These are phyloP conservation scores for Aricia agestis DNA, from an alignment of 1,140 invertebrate species.

Conservation along the genomic window DNA sequence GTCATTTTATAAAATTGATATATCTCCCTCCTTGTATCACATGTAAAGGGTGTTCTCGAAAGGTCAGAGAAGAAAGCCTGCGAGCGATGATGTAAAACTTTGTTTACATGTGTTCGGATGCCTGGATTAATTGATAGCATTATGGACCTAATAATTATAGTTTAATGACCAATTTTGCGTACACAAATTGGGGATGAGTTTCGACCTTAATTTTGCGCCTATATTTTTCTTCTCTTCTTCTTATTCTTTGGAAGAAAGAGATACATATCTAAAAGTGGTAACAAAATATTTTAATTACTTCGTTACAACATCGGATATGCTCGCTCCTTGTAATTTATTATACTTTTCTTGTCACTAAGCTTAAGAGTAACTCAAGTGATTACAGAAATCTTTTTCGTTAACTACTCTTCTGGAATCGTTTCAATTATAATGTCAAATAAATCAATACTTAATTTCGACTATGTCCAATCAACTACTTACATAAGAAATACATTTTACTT, in stretches of 20 bases:
- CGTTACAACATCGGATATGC: constrained; percentile 28
- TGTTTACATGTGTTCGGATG: constrained; percentile 37
- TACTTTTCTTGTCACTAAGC: background rate
- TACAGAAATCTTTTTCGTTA: constrained; percentile 19
- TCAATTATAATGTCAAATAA: constrained; percentile 28
- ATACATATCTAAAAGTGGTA: constrained; percentile 19
- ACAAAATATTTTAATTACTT: constrained; percentile 58
- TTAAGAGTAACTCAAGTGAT: background rate
- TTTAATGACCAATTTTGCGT: background rate
- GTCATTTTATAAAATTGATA: constrained; percentile 15
- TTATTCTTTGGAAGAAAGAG: background rate
- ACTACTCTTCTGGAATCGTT: constrained; percentile 24
- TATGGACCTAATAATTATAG: constrained; percentile 34
- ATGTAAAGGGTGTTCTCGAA: constrained; percentile 34
- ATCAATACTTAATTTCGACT: constrained; percentile 34
- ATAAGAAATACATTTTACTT: background rate
- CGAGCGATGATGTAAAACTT: constrained; percentile 33
- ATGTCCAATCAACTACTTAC: background rate
- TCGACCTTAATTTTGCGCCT: background rate
- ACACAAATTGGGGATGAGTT: background rate
- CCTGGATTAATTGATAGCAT: constrained; percentile 35
- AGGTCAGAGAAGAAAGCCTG: constrained; percentile 61
- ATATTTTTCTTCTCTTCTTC: background rate
- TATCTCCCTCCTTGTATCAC: constrained; percentile 14
- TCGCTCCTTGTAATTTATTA: background rate